phyloP scores from a whole-genome alignment of 2,113 vertebrate species.

The Datnioides undecimradiatus region DNA sequence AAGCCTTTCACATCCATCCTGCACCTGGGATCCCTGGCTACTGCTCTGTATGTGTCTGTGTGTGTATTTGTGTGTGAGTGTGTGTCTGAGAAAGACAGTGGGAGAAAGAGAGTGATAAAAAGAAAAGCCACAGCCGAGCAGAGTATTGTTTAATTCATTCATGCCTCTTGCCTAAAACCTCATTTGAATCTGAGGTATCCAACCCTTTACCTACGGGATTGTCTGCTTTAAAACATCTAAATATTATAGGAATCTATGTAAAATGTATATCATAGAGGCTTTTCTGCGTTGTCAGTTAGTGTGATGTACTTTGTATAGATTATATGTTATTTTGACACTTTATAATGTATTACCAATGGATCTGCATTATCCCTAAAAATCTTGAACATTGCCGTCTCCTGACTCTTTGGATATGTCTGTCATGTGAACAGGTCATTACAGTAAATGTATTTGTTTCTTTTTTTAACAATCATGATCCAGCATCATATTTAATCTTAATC shows the following conservation, averaged over 20 bases:
- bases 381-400: background rate
- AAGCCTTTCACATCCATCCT: conserved; percentile 82
- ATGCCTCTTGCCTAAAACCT: background rate
- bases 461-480: background rate
- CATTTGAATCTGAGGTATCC: background rate
- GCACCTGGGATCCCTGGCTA: conserved; percentile 89
- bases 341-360: background rate
- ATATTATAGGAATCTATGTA: background rate
- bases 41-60: conserved; percentile 67
- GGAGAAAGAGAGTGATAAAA: conserved; percentile 5
- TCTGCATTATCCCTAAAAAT: background rate
- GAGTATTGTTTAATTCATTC: conserved; percentile 6
- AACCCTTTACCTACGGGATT: background rate
- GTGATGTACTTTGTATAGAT: background rate
- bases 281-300: background rate
- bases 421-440: background rate
- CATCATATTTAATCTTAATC: background rate
- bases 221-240: background rate
- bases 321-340: background rate
- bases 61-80: conserved; percentile 42
- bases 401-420: conserved; percentile 5
- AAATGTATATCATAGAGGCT: no score
- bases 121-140: background rate
- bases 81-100: conserved; percentile 9
- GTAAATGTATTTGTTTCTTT: background rate